Evolutionary conservation across 2,888 invertebrate genomes (phyloP), one percentile per base, ranked within the genome.

Genomic region (Corbicula japonica): DNA sequence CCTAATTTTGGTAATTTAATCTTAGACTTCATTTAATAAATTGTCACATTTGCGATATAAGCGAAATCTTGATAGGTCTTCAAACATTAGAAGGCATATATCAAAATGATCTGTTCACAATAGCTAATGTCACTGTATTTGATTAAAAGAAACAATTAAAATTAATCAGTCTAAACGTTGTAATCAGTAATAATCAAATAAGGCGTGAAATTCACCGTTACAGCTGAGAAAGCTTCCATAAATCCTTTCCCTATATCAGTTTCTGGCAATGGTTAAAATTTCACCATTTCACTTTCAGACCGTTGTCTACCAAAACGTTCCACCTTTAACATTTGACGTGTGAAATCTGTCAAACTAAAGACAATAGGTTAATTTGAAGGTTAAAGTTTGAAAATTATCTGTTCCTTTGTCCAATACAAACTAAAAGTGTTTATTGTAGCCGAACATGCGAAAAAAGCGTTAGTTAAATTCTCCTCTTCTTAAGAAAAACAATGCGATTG

Each of bases 301-400:
- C 71, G 35, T 26, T 8, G 52, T 58, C 41, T 58, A 38, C 46
- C 35, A 54, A 30, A 41, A 35, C 54, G 23, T 62, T 52, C 26
- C 35, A 62, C 71, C 71, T 72, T 72, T 72, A 72, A 71, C 61
- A 56, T 41, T 30, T 60, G 23, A 15, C 26, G 63, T 72, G 71
- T 74, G 60, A 74, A 74, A 74, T 38, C 46, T 74, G 61, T 74
- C 73, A 74, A 74, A 50, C 50, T 71, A 46, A 60, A 74, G 66
- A 74, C 73, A 74, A 66, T 48, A 60, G 48, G 50, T 50, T 54
- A 65, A 26, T 32, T 74, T 60, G 28, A 65, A 66, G 66, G 73
- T 65, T 66, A 69, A 69, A 69, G 69, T 69, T 58, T 69, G 46
- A 30, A 21, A 32, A 23, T 34, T 69, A 58, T 52, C 52, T 35